These are phyloP conservation scores for Sesamia nonagrioides DNA, from an alignment of 1,140 invertebrate genomes.

Conservation along the genomic window DNA sequence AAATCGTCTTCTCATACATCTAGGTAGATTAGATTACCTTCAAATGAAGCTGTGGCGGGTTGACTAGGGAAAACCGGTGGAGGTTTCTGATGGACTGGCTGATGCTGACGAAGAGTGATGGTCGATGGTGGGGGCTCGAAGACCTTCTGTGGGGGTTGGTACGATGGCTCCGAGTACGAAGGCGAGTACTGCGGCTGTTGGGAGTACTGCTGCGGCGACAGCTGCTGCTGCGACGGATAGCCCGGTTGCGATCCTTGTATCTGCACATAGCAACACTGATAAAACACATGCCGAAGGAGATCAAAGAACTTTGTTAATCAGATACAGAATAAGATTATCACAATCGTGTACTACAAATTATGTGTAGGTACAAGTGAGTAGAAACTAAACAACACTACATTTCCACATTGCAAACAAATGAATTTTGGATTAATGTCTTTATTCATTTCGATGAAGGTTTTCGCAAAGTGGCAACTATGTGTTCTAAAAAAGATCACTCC, in stretches of 20 bases:
- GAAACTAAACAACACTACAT: constrained; percentile 5
- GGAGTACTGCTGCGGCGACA: constrained; percentile 68
- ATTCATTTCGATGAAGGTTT: not conserved
- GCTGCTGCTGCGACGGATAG: constrained; percentile 60
- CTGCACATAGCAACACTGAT: constrained; percentile 45
- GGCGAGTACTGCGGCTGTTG: constrained; percentile 73
- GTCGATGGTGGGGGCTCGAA: constrained; percentile 90
- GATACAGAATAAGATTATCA: constrained; percentile 29
- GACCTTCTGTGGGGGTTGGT: constrained; percentile 74
- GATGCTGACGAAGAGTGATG: constrained; percentile 91
- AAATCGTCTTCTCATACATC: not conserved
- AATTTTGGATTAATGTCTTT: not conserved
- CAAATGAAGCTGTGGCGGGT: constrained; percentile 90
- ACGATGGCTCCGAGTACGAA: constrained; percentile 66
- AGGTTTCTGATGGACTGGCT: constrained; percentile 92
- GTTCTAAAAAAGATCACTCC: constrained; percentile 10
- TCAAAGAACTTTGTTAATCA: constrained; percentile 9
- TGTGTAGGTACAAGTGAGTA: constrained; percentile 12
- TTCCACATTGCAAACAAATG: constrained; percentile 1
- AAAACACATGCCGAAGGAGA: not conserved
- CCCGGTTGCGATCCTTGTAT: constrained; percentile 67
- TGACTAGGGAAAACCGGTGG: constrained; percentile 90
- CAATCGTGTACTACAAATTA: not conserved
- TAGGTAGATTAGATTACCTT: constrained; percentile 87
- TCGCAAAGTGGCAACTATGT: constrained; percentile 17